Base-by-base conservation (phyloP, 1,140 invertebrate genomes). In the Eriocheir sinensis region DNA sequence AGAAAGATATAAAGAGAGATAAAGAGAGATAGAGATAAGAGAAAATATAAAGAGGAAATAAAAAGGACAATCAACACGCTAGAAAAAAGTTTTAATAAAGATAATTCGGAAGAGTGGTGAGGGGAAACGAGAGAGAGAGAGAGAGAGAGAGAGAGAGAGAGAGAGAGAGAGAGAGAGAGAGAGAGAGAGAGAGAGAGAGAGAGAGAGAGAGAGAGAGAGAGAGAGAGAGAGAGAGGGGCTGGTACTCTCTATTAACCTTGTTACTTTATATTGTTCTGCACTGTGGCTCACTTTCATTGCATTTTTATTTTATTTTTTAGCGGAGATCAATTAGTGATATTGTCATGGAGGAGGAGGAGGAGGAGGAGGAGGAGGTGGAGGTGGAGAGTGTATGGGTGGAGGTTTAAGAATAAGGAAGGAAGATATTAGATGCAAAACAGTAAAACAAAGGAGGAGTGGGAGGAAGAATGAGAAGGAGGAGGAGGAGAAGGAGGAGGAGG, bases 391-490 rank as follows among this genome's bases (percentile, higher is more conserved):
- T 15, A 41, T 32, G 9, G 34, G 30, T 2, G n/a, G 2, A 40
- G 36, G 72, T 41, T n/a, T 15, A 15, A n/a, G 38, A 12, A 27
- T 0, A 27, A 9, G 27, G 90, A 72, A 12, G 32, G n/a, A 44
- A n/a, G 15, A 36, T 0, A 40, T 40, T 34, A 30, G 48, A n/a
- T 27, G 12, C 41, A 53, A 30, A n/a, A n/a, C n/a, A n/a, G n/a
- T n/a, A n/a, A n/a, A n/a, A n/a, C n/a, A n/a, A 41, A 32, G n/a
- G 41, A 30, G 88, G 27, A 6, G 60, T 41, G 6, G 9, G 4
- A 17, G 17, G 12, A 30, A 32, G 41, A 32, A n/a, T 30, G 27
- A 96, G 95, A 96, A 95, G 44, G 94, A 95, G 96, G 96, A 95
- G 95, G 94, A 95, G 92, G 95, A 86, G 89, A 34, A 72, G n/a